Evolutionary conservation across 2,888 invertebrate genomes (phyloP).

Genomic region (Drosophila prostipennis): DNA sequence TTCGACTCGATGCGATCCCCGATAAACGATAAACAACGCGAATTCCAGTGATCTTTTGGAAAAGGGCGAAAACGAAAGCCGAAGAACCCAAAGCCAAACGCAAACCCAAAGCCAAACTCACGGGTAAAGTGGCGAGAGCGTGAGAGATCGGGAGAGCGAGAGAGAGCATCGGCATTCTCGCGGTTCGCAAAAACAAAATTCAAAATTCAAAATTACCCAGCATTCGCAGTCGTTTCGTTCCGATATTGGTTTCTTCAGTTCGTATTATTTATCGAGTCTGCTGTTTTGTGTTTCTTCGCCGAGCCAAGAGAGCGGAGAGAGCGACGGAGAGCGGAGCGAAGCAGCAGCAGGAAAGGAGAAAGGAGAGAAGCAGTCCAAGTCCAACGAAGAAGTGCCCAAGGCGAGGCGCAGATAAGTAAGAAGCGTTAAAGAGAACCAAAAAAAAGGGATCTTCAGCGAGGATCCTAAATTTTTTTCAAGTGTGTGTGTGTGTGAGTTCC

Average conservation of each 20-base stretch:
- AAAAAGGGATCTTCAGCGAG: conserved; percentile 25
- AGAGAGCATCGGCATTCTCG: conserved; percentile 22
- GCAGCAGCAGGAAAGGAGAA: conserved; percentile 13
- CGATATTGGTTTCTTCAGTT: conserved; percentile 36
- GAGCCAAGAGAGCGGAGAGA: conserved; percentile 20
- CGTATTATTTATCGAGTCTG: conserved; percentile 55
- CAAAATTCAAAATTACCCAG: conserved; percentile 69
- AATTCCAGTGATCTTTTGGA: conserved; percentile 53
- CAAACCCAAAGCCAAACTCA: conserved; percentile 27
- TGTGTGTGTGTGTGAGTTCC: conserved; percentile 23
- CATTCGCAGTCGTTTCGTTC: conserved; percentile 13
- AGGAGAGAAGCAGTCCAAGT: conserved; percentile 26
- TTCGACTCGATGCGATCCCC: conserved; percentile 60
- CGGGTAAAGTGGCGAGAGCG: conserved; percentile 51
- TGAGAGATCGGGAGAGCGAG: conserved; percentile 2
- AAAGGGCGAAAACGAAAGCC: conserved; percentile 33
- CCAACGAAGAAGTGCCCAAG: conserved; percentile 52
- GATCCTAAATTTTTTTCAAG: conserved; percentile 41
- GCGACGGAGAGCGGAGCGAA: conserved; percentile 19
- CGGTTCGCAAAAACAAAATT: conserved; percentile 62
- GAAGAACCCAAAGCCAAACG: neutral
- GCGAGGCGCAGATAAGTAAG: conserved; percentile 74
- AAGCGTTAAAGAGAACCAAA: conserved; percentile 38
- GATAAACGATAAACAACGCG: conserved; percentile 21
- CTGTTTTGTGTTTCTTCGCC: conserved; percentile 57